Evolutionary conservation across 2,113 vertebrate species (phyloP), one percentile per base, ranked within the genome.

Genomic region (Mormyrus iriodes): DNA sequence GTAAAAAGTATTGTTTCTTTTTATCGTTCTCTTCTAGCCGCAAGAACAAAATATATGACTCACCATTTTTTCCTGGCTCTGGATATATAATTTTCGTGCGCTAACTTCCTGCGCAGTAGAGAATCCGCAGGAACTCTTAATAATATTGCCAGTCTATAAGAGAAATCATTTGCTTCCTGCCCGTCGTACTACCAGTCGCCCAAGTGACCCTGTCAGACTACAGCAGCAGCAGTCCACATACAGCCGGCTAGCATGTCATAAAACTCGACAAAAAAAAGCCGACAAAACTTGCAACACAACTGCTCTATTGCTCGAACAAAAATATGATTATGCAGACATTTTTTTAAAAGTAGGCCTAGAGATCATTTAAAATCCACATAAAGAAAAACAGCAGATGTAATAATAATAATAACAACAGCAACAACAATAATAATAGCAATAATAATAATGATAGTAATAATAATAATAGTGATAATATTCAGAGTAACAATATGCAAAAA

Each of bases 241-340:
- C 96, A 97, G 49, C n/a, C 49, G 13, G 49, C 95, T 96, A 97
- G 96, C 97, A 95, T 97, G 98, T 97, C 97, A 99, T 99, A 99
- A 99, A 99, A 99, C 96, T 96, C 96, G 96, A 99, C 97, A 99
- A 99, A 98, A 97, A 99, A 99, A 98, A 97, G 98, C 97, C 96
- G 97, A 96, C 96, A 97, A 97, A 96, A 96, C 96, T 96, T 96
- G 96, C 94, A 96, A 96, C 96, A 96, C 95, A 95, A 95, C 96
- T 94, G 95, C 96, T 95, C 94, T 95, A 95, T 92, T 95, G 95
- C 96, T 96, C 94, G 94, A 94, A 96, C 96, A 79, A 79, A 96
- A 95, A 97, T 97, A 97, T 94, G 97, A 96, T 96, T 95, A 96
- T 95, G 95, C 96, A 96, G 95, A 95, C 95, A 96, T 96, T 95